Conservation (phyloP, 2,113 vertebrate genomes). For the Callopanchax toddi region DNA sequence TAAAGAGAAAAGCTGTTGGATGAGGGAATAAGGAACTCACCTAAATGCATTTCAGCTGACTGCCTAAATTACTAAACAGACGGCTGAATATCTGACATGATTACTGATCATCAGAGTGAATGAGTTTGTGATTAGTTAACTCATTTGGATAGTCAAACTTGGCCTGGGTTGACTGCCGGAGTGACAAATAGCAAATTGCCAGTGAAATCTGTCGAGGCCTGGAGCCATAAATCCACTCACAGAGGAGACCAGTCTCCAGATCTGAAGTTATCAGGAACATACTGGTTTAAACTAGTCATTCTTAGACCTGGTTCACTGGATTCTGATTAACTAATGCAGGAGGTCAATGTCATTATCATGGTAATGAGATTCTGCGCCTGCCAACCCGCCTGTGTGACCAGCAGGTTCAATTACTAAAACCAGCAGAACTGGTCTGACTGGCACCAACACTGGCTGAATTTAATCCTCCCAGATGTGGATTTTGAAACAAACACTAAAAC, state of each 20-base stretch:
- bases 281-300: not conserved
- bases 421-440: not conserved
- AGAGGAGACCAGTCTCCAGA: not conserved
- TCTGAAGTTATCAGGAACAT: too few relatives aligned
- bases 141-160: constrained; percentile 5
- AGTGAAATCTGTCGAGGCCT: constrained; percentile 4
- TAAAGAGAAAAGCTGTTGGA: not conserved
- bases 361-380: not conserved
- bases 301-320: not conserved
- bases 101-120: constrained; percentile 7
- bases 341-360: not conserved
- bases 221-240: constrained; percentile 4
- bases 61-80: not conserved
- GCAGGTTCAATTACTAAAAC: not conserved
- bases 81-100: constrained; percentile 19
- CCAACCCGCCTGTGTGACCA: not conserved
- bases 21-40: not conserved
- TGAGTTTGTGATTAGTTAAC: not conserved
- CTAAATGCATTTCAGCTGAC: not conserved
- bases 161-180: not conserved
- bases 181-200: constrained; percentile 17
- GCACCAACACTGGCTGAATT: not conserved
- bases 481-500: not conserved
- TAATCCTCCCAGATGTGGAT: not conserved
- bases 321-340: not conserved